These are phyloP conservation scores for Pseudolycoriella hygida DNA, from an alignment of 2,888 invertebrate genomes.

Conservation along the genomic window DNA sequence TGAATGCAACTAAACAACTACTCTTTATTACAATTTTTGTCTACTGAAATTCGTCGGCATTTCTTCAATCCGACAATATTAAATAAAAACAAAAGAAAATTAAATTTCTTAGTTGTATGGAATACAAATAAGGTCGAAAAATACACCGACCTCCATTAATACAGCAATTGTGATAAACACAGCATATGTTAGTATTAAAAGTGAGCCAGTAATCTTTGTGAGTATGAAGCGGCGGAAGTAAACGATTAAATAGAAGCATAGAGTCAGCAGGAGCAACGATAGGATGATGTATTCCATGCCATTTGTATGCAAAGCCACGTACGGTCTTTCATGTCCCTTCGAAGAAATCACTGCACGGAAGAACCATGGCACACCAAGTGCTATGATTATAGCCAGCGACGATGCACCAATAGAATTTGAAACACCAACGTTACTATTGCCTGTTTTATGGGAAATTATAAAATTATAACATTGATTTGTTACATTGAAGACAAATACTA, in stretches of 20 bases:
- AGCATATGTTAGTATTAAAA: conserved; percentile 41
- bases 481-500: too few relatives aligned
- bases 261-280: neutral
- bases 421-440: conserved; percentile 51
- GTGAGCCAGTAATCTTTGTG: conserved; percentile 40
- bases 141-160: conserved; percentile 49
- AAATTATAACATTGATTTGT: too few relatives aligned
- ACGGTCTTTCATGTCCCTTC: neutral
- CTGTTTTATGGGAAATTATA: neutral
- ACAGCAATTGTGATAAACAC: conserved; percentile 52
- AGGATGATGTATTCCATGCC: neutral
- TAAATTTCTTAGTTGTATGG: too few relatives aligned
- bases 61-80: too few relatives aligned
- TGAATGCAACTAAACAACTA: too few relatives aligned
- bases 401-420: conserved; percentile 66
- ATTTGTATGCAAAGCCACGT: neutral
- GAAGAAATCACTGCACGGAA: conserved; percentile 21
- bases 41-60: too few relatives aligned
- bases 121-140: conserved; percentile 21
- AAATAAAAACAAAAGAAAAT: too few relatives aligned
- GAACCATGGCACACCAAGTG: conserved; percentile 61
- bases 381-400: conserved; percentile 56
- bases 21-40: too few relatives aligned
- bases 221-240: conserved; percentile 43
- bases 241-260: conserved; percentile 31